Evolutionary conservation across 2,888 invertebrate species (phyloP).

Genomic region (Zonitis immaculata): DNA sequence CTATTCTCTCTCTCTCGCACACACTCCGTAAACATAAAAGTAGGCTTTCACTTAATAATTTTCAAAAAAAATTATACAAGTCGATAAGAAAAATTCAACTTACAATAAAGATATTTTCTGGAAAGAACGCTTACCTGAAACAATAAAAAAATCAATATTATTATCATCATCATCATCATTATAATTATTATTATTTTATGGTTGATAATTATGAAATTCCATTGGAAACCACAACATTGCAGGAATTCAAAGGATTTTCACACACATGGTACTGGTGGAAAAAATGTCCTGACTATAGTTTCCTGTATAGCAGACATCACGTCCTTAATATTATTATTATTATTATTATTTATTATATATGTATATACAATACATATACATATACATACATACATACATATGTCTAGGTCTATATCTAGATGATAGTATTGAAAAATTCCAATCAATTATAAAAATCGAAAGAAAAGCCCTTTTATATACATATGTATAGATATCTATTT

Average conservation of each 20-base stretch:
- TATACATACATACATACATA: too few relatives aligned
- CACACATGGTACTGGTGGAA: not conserved
- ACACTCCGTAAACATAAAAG: too few relatives aligned
- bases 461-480: not conserved
- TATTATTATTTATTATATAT: not conserved
- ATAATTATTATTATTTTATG: not conserved
- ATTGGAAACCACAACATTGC: not conserved
- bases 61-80: too few relatives aligned
- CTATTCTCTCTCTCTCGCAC: too few relatives aligned
- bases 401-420: slow-evolving; percentile 13
- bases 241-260: not conserved
- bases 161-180: not conserved
- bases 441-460: not conserved
- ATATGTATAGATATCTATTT: too few relatives aligned
- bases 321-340: slow-evolving; percentile 11
- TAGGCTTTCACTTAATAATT: too few relatives aligned
- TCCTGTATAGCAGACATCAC: slow-evolving; percentile 33
- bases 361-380: too few relatives aligned
- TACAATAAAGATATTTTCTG: too few relatives aligned
- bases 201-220: not conserved
- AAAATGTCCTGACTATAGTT: slow-evolving; percentile 17
- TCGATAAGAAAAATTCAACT: too few relatives aligned
- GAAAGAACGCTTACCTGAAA: not conserved
- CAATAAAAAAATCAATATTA: not conserved
- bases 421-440: not conserved